These are phyloP conservation scores for Neosilurus mollespiculum DNA, from an alignment of 2,797 vertebrate genomes.

Conservation along the genomic window DNA sequence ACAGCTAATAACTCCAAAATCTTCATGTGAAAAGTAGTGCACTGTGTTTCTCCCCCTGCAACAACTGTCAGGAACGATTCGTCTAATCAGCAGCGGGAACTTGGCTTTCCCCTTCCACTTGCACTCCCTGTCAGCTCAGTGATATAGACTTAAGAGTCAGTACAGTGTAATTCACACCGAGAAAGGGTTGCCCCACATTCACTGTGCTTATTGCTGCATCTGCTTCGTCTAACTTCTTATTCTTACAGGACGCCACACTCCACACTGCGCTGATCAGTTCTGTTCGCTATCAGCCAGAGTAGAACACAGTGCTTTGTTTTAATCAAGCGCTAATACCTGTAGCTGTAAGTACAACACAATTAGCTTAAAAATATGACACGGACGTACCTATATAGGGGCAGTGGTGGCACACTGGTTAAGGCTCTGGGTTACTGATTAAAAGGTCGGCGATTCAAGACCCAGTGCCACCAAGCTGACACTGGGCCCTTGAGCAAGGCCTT, in stretches of 20 bases:
- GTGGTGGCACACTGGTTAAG: too few species aligned
- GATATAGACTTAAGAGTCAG: conserved; percentile 44
- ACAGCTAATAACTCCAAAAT: background rate
- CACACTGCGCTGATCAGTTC: background rate
- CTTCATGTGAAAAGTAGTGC: conserved; percentile 17
- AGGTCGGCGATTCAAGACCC: too few species aligned
- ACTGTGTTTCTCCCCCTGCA: background rate
- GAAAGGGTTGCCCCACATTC: conserved; percentile 32
- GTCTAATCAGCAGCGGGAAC: conserved; percentile 23
- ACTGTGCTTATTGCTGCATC: background rate
- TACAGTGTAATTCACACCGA: conserved; percentile 23
- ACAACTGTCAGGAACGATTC: conserved; percentile 20
- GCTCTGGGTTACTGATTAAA: too few species aligned
- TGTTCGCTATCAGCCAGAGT: background rate
- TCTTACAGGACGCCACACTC: background rate
- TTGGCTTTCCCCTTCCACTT: conserved; percentile 39
- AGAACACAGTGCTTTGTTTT: background rate
- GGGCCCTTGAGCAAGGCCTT: too few species aligned
- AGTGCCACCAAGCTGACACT: too few species aligned
- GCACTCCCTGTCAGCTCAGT: conserved; percentile 23
- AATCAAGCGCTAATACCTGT: background rate
- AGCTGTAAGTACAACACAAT: background rate
- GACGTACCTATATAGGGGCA: too few species aligned
- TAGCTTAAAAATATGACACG: background rate
- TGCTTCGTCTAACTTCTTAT: background rate